Evolutionary conservation across 2,797 vertebrate genomes (phyloP).

Genomic region (Euthynnus affinis): DNA sequence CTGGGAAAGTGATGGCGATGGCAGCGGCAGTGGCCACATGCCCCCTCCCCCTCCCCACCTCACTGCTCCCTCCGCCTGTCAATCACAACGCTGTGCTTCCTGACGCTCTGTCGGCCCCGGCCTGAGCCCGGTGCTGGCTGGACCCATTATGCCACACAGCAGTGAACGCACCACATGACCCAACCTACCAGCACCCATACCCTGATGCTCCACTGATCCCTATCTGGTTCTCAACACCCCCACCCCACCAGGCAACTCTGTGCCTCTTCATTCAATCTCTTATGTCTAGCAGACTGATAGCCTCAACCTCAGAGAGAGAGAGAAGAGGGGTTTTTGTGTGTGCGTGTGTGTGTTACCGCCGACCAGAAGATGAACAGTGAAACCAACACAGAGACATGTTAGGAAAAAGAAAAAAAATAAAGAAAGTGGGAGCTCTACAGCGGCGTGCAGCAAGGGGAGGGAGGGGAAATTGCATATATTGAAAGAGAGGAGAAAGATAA

Average conservation of each 20-base stretch:
- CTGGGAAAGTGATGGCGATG: slow-evolving; percentile 84
- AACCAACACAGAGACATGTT: slow-evolving; percentile 32
- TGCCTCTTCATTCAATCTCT: slow-evolving; percentile 81
- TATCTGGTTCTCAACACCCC: slow-evolving; percentile 76
- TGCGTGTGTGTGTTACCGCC: slow-evolving; percentile 18
- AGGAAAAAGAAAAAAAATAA: neutral
- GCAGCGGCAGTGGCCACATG: slow-evolving; percentile 83
- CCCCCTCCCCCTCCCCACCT: slow-evolving; percentile 16
- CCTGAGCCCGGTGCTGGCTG: slow-evolving; percentile 65
- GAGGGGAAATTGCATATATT: slow-evolving; percentile 48
- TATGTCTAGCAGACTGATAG: slow-evolving; percentile 78
- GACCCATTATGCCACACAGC: slow-evolving; percentile 50
- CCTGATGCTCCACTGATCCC: slow-evolving; percentile 84
- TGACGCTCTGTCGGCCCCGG: slow-evolving; percentile 76
- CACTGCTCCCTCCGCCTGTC: slow-evolving; percentile 81
- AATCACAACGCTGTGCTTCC: slow-evolving; percentile 80
- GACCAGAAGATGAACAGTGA: slow-evolving; percentile 40
- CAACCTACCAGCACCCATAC: slow-evolving; percentile 55
- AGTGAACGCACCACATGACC: slow-evolving; percentile 50
- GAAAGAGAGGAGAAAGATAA: slow-evolving; percentile 68
- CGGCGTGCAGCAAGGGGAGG: slow-evolving; percentile 21
- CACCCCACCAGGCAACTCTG: slow-evolving; percentile 60
- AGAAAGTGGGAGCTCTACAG: slow-evolving; percentile 49
- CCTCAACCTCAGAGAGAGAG: slow-evolving; percentile 47
- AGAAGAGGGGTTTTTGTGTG: slow-evolving; percentile 28